Percentiles rank a stretch among this genome's conserved stretches.
phyloP scores from a whole-genome alignment of 2,797 vertebrate genomes.

The Momotus momota region DNA sequence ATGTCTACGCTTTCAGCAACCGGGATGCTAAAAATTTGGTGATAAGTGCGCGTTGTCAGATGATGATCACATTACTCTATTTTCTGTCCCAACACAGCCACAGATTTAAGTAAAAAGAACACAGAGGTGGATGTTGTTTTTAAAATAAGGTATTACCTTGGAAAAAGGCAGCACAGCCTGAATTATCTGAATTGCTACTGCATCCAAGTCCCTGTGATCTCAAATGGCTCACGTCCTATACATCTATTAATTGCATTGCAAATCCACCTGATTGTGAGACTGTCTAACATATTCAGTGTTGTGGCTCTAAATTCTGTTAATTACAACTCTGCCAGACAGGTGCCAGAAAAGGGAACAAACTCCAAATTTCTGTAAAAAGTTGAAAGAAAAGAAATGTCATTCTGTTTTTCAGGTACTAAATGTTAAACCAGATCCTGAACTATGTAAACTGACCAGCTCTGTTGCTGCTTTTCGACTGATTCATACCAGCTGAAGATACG shows the following conservation, averaged over 20 bases:
- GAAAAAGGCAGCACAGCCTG: background rate
- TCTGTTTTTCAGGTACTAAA: background rate
- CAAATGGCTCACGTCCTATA: conserved; percentile 2
- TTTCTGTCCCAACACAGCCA: background rate
- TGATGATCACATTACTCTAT: background rate
- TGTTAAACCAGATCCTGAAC: background rate
- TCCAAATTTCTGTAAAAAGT: conserved; percentile 15
- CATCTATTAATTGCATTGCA: conserved; percentile 41
- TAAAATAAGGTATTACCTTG: background rate
- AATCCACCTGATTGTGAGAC: background rate
- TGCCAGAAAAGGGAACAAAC: background rate
- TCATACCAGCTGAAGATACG: background rate
- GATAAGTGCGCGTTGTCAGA: background rate
- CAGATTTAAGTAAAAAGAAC: background rate
- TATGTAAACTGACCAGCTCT: conserved; percentile 1
- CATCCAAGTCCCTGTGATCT: background rate
- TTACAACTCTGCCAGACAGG: conserved; percentile 21
- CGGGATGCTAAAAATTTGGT: background rate
- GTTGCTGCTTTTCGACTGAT: background rate
- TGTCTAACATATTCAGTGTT: conserved; percentile 20
- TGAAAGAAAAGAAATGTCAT: conserved; percentile 3
- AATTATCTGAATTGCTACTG: background rate
- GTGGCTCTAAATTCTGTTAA: background rate
- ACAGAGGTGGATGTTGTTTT: background rate
- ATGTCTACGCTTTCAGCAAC: background rate